Evolutionary conservation across 2,113 vertebrate genomes (phyloP).

Genomic region (Rhodinocichla rosea): DNA sequence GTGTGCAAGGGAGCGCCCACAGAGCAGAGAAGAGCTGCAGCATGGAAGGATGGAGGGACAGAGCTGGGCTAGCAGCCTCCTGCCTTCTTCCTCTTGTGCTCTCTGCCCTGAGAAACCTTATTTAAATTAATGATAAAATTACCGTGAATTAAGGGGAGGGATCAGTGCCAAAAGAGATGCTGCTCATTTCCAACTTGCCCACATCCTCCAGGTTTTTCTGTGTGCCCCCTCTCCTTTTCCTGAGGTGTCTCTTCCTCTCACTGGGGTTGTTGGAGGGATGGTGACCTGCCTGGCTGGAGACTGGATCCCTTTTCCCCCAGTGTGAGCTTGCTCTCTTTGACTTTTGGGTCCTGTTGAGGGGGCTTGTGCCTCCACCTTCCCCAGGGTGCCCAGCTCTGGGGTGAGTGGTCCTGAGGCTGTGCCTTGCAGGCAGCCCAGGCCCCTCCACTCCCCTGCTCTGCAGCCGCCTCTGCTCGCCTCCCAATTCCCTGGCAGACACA

Average conservation of each 20-base stretch:
- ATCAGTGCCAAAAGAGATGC: slow-evolving; percentile 21
- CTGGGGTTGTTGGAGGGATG: neutral
- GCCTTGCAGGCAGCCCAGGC: neutral
- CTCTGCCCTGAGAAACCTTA: neutral
- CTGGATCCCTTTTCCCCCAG: neutral
- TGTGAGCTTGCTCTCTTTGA: neutral
- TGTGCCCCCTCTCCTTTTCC: neutral
- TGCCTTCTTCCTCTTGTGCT: neutral
- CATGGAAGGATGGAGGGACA: neutral
- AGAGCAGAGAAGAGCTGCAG: neutral
- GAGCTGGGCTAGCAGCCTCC: neutral
- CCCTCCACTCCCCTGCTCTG: neutral
- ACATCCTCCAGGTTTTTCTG: neutral
- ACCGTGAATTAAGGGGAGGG: slow-evolving; percentile 21
- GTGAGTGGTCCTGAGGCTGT: neutral
- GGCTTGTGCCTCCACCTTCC: neutral
- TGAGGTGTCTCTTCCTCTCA: neutral
- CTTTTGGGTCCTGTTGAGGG: neutral
- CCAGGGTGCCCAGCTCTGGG: neutral
- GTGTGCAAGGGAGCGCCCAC: fast-evolving
- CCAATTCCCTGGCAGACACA: slow-evolving; percentile 11
- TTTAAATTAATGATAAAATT: slow-evolving; percentile 48
- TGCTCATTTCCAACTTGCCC: slow-evolving; percentile 12
- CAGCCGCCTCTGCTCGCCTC: neutral
- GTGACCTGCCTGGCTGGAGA: neutral